Evolutionary conservation across 2,888 invertebrate genomes (phyloP).

Genomic region (Keiferia lycopersicella): DNA sequence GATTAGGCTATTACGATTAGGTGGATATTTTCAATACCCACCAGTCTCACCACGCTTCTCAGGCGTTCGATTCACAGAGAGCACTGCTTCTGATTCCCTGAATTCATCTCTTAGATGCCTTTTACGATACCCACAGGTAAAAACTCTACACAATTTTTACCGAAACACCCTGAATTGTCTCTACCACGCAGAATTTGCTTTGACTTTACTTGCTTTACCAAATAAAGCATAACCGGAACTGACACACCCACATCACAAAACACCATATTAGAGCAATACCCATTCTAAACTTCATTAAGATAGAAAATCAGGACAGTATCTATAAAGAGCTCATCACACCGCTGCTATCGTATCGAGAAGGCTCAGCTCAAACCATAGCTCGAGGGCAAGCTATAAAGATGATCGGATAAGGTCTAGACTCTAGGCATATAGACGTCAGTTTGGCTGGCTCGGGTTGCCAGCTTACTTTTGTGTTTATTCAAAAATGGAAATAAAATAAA

Average conservation of each 20-base stretch:
- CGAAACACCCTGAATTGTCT: too few species aligned
- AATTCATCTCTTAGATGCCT: too few species aligned
- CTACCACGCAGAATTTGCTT: not conserved
- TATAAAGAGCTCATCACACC: slow-evolving; percentile 1
- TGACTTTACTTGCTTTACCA: not conserved
- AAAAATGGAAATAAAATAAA: not conserved
- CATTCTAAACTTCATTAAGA: not conserved
- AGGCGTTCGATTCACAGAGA: too few species aligned
- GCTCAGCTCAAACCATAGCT: slow-evolving; percentile 10
- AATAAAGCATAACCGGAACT: not conserved
- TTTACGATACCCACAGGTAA: too few species aligned
- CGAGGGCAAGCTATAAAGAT: slow-evolving; percentile 26
- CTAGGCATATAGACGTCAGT: slow-evolving; percentile 20
- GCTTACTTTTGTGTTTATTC: not conserved
- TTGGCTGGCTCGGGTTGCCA: slow-evolving; percentile 14
- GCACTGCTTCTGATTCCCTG: too few species aligned
- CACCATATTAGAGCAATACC: not conserved
- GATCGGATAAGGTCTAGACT: slow-evolving; percentile 22
- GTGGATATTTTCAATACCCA: too few species aligned
- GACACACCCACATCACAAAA: not conserved
- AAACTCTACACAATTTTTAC: too few species aligned
- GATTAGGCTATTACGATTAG: too few species aligned
- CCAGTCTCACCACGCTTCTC: too few species aligned
- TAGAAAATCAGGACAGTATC: slow-evolving; percentile 6
- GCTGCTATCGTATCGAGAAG: not conserved